Conservation (phyloP, 2,797 vertebrate genomes). For the Sibirionetta formosa region DNA sequence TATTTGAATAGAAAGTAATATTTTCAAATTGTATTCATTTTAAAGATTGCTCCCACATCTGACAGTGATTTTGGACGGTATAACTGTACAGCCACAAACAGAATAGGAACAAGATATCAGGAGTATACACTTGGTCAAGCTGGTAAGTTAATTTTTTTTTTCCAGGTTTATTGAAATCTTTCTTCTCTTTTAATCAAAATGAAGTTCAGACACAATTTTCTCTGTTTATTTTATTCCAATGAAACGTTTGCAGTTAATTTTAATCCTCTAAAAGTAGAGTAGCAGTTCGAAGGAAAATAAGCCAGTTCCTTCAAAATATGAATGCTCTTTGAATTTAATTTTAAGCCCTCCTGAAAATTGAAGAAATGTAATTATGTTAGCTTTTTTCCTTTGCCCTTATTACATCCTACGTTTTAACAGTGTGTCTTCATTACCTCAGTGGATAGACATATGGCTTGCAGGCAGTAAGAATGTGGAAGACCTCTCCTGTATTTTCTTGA, state of each 20-base stretch:
- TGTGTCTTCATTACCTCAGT: neutral
- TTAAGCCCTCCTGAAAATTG: neutral
- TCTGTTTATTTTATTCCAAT: neutral
- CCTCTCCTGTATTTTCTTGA: neutral
- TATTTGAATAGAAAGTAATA: neutral
- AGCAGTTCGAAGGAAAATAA: neutral
- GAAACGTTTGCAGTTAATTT: neutral
- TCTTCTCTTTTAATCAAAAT: neutral
- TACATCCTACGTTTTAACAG: neutral
- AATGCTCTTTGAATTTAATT: neutral
- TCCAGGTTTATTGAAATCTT: neutral
- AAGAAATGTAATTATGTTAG: neutral
- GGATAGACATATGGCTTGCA: neutral
- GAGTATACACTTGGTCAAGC: conserved; percentile 96
- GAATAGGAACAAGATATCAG: conserved; percentile 93
- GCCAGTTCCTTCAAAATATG: neutral
- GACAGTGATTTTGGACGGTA: conserved; percentile 96
- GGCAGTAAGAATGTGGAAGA: neutral
- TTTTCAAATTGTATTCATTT: conserved; percentile 15
- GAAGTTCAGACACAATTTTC: neutral
- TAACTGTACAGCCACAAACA: conserved; percentile 97
- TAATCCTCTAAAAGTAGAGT: neutral
- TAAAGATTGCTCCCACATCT: conserved; percentile 93
- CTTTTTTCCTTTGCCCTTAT: neutral
- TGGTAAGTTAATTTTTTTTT: conserved; percentile 85